Evolutionary conservation across 2,797 vertebrate species (phyloP).

Genomic region (Carduelis carduelis): DNA sequence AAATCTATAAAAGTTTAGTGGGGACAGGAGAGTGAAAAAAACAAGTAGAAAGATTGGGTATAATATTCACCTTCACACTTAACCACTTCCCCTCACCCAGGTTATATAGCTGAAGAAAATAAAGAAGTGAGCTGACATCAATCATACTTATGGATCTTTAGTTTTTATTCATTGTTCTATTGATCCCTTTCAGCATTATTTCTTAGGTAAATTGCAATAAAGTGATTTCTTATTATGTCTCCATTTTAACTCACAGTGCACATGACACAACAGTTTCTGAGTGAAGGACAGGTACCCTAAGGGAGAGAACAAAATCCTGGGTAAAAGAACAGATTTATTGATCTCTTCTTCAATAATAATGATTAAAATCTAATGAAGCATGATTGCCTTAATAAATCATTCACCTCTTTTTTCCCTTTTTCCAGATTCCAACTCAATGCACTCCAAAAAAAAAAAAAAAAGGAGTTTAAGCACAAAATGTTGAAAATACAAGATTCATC

Average conservation of each 20-base stretch:
- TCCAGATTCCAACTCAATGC: neutral
- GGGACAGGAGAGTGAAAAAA: neutral
- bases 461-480: neutral
- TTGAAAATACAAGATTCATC: neutral
- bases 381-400: slow-evolving; percentile 49
- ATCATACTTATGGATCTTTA: slow-evolving; percentile 31
- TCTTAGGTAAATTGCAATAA: slow-evolving; percentile 6
- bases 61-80: neutral
- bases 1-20: neutral
- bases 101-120: neutral
- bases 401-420: neutral
- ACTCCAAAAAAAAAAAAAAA: neutral
- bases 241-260: slow-evolving; percentile 31
- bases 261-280: neutral
- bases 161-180: slow-evolving; percentile 43
- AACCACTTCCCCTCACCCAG: neutral
- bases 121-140: slow-evolving; percentile 14
- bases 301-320: neutral
- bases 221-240: slow-evolving; percentile 48
- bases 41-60: neutral
- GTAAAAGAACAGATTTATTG: slow-evolving; percentile 36
- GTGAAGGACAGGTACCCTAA: slow-evolving; percentile 8
- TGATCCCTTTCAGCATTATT: slow-evolving; percentile 40
- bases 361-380: slow-evolving; percentile 37
- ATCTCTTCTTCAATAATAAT: slow-evolving; percentile 45